These are phyloP conservation scores for Xestia sexstrigata DNA, from an alignment of 2,888 invertebrate species.

Conservation along the genomic window DNA sequence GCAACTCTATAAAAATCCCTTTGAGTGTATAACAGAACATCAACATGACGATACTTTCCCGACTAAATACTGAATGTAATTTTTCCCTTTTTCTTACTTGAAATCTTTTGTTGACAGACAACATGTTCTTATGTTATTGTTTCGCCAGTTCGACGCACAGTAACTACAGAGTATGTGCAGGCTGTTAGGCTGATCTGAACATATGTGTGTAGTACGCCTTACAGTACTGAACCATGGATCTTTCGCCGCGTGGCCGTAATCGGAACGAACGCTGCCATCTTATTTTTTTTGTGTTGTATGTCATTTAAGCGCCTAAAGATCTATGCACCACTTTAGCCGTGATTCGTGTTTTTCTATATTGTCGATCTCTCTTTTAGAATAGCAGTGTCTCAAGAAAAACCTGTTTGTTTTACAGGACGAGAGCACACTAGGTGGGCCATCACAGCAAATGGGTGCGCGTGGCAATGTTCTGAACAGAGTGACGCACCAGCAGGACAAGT, in stretches of 20 bases:
- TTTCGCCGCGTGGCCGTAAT: not conserved
- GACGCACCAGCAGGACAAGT: constrained; percentile 98
- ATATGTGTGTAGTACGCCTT: not conserved
- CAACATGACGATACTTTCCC: not conserved
- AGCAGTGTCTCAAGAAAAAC: not conserved
- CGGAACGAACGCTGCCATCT: not conserved
- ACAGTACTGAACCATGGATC: not conserved
- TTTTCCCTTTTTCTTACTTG: not conserved
- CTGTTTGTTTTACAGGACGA: constrained; percentile 89
- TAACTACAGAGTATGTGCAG: not conserved
- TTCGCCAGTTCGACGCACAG: not conserved
- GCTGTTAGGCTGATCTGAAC: not conserved
- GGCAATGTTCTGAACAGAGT: constrained; percentile 97
- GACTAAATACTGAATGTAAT: not conserved
- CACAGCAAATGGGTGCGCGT: constrained; percentile 94
- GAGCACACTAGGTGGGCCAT: constrained; percentile 91
- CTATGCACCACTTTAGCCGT: not conserved
- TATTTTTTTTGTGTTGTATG: not conserved
- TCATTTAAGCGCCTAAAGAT: not conserved
- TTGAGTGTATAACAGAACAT: too few species aligned
- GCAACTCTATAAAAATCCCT: not conserved
- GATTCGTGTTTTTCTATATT: not conserved
- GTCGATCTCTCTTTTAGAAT: not conserved
- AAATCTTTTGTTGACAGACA: not conserved
- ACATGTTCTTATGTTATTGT: not conserved